Base-by-base conservation (phyloP, 1,140 invertebrate species). In the Linepithema humile region DNA sequence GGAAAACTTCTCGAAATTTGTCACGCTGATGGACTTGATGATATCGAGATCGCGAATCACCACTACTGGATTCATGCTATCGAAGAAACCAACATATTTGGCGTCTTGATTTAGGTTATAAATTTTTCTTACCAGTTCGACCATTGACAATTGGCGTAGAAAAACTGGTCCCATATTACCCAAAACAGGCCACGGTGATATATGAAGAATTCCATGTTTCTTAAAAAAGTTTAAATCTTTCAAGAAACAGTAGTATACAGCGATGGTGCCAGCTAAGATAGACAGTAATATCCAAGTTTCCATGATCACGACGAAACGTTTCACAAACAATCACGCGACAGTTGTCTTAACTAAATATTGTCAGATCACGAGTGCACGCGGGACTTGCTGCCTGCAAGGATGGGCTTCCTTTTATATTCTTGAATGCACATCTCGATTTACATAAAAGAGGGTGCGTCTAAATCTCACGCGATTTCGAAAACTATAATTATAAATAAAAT, bases 21-120 rank as follows among this genome's bases (percentile, higher is more conserved):
- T 93, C 0, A 93, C 67, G 0, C 69, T 43, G 9, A 93, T 65
- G 10, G 74, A 17, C n/a, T 94, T 72, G 0, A 95, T 91, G 4
- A 95, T 83, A 17, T 94, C 93, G 0, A 83, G 82, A 80, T 95
- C 93, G 0, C 91, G 87, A 0, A 95, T 48, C 0, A 95, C 6
- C n/a, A 94, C 65, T 0, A 90, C 0, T 0, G 94, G 93, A 48
- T 85, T 67, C 32, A 38, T 55, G 6, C 91, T 64, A 26, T 89
- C 90, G 48, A 73, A 91, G 20, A 87, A 73, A 0, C 90, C 91
- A 20, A 93, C 73, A 35, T 92, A 92, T 59, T 88, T 91, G 0
- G 84, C 84, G 1, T 91, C 43, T 0, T 50, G 45, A 29, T 83
- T 40, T 0, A 60, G 0, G 3, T 85, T 15, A 55, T 91, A 91